Base-by-base conservation (phyloP, 2,113 vertebrate genomes). In the Bagarius yarrelli region DNA sequence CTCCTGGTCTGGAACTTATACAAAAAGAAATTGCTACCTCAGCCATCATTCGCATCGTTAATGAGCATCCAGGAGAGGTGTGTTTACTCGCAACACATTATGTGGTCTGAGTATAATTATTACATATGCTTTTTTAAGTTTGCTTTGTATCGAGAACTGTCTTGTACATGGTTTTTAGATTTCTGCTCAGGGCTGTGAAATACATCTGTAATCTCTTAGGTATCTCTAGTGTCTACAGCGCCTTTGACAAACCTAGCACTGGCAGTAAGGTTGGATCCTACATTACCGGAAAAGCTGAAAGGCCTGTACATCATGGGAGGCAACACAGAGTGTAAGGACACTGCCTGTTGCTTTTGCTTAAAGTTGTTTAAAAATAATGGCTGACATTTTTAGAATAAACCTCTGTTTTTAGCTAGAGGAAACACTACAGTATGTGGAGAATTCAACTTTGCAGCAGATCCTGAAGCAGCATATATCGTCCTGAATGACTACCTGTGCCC, bases 261-360 rank as follows among this genome's bases (percentile, higher is more conserved):
- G 84, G 94, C 95, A 44, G 88, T 94, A 78, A 94, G 86, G 77
- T 85, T 95, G 83, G 94, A 95, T 69, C 93, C 93, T 6, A 87
- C 88, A 18, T 87, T 95, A 16, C 90, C 93, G 0, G 85, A 90
- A 78, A 94, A 94, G 87, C 89, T 95, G 1, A 76, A 87, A 76
- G 85, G 88, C 25, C 86, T 92, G 19, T 95, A 93, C 88, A 93
- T 95, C 81, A 95, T 95, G 95, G 95, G 94, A 80, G 95, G 94
- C 76, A 95, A 93, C 83, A 91, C 91, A 1, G 92, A 93, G 66
- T 90, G 91, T 95, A 50, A 89, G 93, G 88, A 16, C 44, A 59
- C 71, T 13, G 30, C 4, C 23, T 14, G 18, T 78, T 34, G 6
- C 9, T 34, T 52, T 72, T 27, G 9, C 15, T 5, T 30, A 16